phyloP scores from a whole-genome alignment of 2,888 invertebrate species.

The Pristionchus arcanus region DNA sequence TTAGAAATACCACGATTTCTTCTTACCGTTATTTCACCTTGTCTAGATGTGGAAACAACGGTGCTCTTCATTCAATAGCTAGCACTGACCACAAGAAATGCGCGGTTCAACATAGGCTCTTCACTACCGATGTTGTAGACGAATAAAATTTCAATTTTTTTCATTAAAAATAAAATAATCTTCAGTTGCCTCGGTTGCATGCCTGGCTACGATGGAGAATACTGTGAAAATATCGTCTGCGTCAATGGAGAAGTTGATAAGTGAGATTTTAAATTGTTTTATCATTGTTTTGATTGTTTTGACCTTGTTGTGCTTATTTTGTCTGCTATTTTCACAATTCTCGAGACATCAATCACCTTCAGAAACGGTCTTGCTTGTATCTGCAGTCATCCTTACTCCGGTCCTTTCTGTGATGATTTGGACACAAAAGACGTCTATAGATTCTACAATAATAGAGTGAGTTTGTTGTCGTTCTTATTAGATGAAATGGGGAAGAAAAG shows the following conservation, averaged over 20 bases:
- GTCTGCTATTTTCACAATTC: too few relatives aligned
- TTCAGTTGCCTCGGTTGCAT: conserved; percentile 63
- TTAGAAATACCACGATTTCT: too few relatives aligned
- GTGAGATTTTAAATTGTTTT: background rate
- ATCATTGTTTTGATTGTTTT: background rate
- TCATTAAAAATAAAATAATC: too few relatives aligned
- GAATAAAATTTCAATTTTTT: too few relatives aligned
- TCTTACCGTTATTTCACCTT: too few relatives aligned
- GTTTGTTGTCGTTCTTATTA: background rate
- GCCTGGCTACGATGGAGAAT: conserved; percentile 57
- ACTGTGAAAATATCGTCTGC: conserved; percentile 62
- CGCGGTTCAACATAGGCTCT: background rate
- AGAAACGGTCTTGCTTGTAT: conserved; percentile 55
- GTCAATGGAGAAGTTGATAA: conserved; percentile 54
- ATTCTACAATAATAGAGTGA: conserved; percentile 61
- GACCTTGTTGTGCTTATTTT: background rate
- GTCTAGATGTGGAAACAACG: too few relatives aligned
- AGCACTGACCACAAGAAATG: background rate
- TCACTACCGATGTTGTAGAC: background rate
- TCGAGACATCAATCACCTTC: background rate
- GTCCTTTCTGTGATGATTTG: conserved; percentile 59
- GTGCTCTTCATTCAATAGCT: too few relatives aligned
- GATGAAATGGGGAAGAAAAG: background rate
- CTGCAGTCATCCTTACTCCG: conserved; percentile 61
- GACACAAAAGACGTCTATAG: conserved; percentile 62